Conservation (phyloP, 2,888 invertebrate genomes). For the Rhagonycha fulva region DNA sequence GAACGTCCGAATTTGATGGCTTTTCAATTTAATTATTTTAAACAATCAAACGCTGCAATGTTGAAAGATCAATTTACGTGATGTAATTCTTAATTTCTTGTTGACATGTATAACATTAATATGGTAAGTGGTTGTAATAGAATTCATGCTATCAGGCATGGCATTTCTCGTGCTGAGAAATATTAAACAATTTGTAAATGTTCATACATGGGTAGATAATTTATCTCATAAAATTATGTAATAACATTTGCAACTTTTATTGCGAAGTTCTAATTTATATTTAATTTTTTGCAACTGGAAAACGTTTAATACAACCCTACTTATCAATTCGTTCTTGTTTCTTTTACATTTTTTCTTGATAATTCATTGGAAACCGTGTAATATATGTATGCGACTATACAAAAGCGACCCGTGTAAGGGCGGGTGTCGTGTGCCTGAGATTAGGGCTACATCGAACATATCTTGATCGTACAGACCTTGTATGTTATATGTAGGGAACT, state of each 20-base stretch:
- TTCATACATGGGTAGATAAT: not conserved
- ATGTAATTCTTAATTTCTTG: not conserved
- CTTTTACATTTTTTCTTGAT: constrained; percentile 5
- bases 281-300: not conserved
- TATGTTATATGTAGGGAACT: constrained; percentile 38
- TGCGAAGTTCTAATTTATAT: not conserved
- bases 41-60: too few relatives aligned
- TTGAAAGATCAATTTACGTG: not conserved
- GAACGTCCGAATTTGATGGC: too few relatives aligned
- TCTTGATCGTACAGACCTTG: constrained; percentile 43
- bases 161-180: not conserved
- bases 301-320: not conserved
- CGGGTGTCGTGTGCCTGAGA: constrained; percentile 47
- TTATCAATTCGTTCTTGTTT: not conserved
- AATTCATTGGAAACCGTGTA: constrained; percentile 25
- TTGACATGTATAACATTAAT: not conserved
- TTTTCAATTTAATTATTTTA: too few relatives aligned
- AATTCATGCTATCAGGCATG: not conserved
- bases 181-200: not conserved
- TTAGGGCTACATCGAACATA: constrained; percentile 50
- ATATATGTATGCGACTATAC: constrained; percentile 28
- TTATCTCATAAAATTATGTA: not conserved
- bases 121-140: not conserved
- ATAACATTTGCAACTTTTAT: not conserved
- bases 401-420: constrained; percentile 24